Percentiles rank a stretch among this genome's conserved stretches.
These are phyloP conservation scores for Napeogenes sylphis DNA, from an alignment of 2,888 invertebrate genomes.

Conservation along the genomic window DNA sequence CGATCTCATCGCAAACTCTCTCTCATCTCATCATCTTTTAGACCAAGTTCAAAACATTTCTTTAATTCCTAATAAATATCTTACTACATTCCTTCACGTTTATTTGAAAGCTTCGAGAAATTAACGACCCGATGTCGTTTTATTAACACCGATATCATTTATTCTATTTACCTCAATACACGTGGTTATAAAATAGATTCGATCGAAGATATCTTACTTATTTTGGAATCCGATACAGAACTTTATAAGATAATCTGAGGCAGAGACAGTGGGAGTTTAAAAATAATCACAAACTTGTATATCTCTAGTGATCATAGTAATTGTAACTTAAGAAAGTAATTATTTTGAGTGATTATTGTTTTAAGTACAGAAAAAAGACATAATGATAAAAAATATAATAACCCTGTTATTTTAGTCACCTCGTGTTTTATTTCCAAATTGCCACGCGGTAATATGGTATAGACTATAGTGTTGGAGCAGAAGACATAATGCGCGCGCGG, in stretches of 20 bases:
- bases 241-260: background rate
- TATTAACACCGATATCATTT: conserved; percentile 24
- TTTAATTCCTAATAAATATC: conserved; percentile 15
- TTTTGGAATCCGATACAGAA: no score
- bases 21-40: no score
- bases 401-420: background rate
- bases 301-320: no score
- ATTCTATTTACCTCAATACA: conserved; percentile 16
- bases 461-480: conserved; percentile 16
- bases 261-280: background rate
- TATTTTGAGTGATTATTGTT: no score
- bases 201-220: no score
- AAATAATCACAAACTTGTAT: no score
- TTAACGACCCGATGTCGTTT: conserved; percentile 19
- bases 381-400: no score
- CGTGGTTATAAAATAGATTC: no score
- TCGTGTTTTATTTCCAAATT: conserved; percentile 14
- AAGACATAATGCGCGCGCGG: conserved; percentile 67
- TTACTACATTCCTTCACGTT: conserved; percentile 16
- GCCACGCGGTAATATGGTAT: conserved; percentile 21
- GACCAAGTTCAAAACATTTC: background rate
- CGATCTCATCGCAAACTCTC: no score
- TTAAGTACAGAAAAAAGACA: no score
- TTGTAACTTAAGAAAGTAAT: no score
- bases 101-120: conserved; percentile 11